Base-by-base conservation (phyloP, 2,113 vertebrate genomes). In the Eidolon helvum region DNA sequence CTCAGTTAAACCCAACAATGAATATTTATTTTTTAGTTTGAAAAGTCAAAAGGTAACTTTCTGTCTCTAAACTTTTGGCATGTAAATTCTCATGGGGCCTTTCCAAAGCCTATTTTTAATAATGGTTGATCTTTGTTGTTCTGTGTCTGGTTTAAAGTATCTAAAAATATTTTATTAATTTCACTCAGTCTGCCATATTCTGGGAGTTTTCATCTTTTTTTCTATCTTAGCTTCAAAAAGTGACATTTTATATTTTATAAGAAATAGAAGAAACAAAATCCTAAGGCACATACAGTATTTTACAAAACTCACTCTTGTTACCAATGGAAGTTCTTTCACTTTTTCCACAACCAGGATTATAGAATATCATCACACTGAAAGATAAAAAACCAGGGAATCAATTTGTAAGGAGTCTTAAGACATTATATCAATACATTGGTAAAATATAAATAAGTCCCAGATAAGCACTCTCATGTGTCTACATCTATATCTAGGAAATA, bases 91-190 rank as follows among this genome's bases (percentile, higher is more conserved):
- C 26, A 1, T 10, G 26, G 35, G 71, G 2, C 19, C 7, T 53
- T 78, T 50, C n/a, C 50, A 69, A 65, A 59, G 45, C 2, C 18
- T 24, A 10, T 90, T 83, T 93, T 93, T 33, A 90, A 35, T 57
- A 43, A 71, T 8, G 0, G 1, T 28, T 83, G 15, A 16, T 40
- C 15, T 96, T 63, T 71, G 21, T 71, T 87, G 74, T 90, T 75
- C 33, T 10, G 7, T 55, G 68, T 5, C 72, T 80, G 33, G 9
- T 1, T 87, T 65, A 43, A 66, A 65, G 43, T 69, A 55, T 43
- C 59, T 90, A 94, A 45, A 75, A 86, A 80, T 68, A 48, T 86
- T 71, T 89, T 91, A 77, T 69, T 86, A 74, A 57, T 63, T 80
- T 84, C 33, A 65, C 28, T 40, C 21, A 40, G 9, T 59, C 26